phyloP scores from a whole-genome alignment of 1,140 invertebrate genomes.

The Pectinophora gossypiella region DNA sequence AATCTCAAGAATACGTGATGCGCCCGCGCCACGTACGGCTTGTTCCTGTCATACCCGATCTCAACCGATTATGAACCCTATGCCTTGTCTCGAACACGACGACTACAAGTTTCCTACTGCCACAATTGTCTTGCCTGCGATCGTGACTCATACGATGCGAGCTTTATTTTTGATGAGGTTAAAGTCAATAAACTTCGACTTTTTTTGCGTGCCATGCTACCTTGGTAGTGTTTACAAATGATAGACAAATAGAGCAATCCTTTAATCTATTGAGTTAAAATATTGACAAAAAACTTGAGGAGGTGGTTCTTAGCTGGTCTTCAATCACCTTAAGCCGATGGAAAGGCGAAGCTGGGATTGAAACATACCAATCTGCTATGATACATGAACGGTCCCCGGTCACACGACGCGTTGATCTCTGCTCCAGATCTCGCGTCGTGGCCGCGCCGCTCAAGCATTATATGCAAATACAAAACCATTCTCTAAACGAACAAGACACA shows the following conservation, averaged over 20 bases:
- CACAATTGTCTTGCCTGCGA: slow-evolving; percentile 27
- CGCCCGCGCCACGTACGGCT: neutral
- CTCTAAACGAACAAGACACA: slow-evolving; percentile 28
- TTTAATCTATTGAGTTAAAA: neutral
- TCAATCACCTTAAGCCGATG: neutral
- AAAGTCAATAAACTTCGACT: slow-evolving; percentile 25
- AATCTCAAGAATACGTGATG: slow-evolving; percentile 21
- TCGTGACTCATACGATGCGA: slow-evolving; percentile 30
- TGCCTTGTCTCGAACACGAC: slow-evolving; percentile 10
- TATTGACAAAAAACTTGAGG: no score
- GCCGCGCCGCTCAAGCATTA: slow-evolving; percentile 49
- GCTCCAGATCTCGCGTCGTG: slow-evolving; percentile 54
- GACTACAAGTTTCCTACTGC: slow-evolving; percentile 25
- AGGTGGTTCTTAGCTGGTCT: neutral
- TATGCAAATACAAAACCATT: slow-evolving; percentile 54
- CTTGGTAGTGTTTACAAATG: neutral
- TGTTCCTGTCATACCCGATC: slow-evolving; percentile 16
- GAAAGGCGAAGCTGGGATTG: slow-evolving; percentile 22
- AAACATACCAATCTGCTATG: slow-evolving; percentile 31
- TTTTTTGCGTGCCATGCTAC: slow-evolving; percentile 1
- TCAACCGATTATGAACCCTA: slow-evolving; percentile 18
- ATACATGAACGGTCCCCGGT: slow-evolving; percentile 27
- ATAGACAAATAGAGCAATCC: no score
- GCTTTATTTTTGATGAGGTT: slow-evolving; percentile 32
- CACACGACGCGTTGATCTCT: slow-evolving; percentile 44